Percentiles rank a stretch among this genome's conserved stretches.
Evolutionary conservation across 1,140 invertebrate genomes (phyloP).

Genomic region (Nasonia longicornis): DNA sequence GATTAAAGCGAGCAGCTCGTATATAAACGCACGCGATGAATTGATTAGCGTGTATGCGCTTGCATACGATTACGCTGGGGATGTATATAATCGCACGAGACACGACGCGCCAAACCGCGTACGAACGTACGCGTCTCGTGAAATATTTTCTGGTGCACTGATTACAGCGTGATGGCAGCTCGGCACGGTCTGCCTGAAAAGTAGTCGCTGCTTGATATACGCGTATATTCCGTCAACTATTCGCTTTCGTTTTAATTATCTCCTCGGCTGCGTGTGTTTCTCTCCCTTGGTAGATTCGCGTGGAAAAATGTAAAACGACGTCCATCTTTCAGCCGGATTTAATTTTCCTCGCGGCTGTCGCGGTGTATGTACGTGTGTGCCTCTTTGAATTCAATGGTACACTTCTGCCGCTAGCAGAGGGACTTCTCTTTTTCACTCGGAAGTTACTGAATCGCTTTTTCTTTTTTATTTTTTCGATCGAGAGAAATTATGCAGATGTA

Average conservation of each 20-base stretch:
- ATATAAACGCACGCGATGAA: neutral
- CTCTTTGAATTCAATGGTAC: too few relatives aligned
- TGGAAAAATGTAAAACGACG: neutral
- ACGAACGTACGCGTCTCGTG: neutral
- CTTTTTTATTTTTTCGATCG: too few relatives aligned
- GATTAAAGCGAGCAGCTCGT: neutral
- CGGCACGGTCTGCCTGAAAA: too few relatives aligned
- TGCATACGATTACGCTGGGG: too few relatives aligned
- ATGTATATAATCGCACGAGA: neutral
- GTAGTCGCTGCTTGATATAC: too few relatives aligned
- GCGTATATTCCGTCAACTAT: neutral
- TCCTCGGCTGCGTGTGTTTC: neutral
- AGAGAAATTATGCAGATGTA: too few relatives aligned
- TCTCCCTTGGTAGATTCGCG: neutral
- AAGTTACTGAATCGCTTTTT: too few relatives aligned
- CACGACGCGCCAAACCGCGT: neutral
- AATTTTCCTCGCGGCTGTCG: neutral
- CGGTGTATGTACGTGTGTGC: neutral
- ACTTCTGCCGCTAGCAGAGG: too few relatives aligned
- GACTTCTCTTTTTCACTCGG: too few relatives aligned
- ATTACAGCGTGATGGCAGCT: neutral
- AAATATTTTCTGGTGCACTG: neutral
- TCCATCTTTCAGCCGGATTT: neutral
- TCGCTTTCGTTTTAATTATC: neutral
- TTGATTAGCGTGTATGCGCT: too few relatives aligned